Percentiles rank a stretch among this genome's conserved stretches.
Conservation (phyloP, 2,113 vertebrate species). For the Phycodurus eques region DNA sequence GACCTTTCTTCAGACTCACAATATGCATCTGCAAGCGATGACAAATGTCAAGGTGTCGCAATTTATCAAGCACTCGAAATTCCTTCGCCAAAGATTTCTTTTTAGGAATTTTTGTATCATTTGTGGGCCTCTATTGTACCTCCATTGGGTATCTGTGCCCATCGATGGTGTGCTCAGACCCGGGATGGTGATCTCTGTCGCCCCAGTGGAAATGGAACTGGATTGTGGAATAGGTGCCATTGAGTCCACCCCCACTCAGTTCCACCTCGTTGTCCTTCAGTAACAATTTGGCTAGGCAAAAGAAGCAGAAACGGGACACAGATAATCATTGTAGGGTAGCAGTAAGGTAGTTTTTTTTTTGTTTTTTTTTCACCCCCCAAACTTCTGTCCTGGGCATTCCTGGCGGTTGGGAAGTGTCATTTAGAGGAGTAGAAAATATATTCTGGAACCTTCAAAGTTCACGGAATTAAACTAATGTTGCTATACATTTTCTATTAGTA, state of each 20-base stretch:
- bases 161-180: constrained; percentile 71
- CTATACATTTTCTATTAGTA: background rate
- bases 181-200: constrained; percentile 20
- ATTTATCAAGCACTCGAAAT: too few species aligned
- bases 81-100: too few species aligned
- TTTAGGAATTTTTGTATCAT: too few species aligned
- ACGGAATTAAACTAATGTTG: too few species aligned
- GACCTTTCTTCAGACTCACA: constrained; percentile 59
- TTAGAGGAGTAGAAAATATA: too few species aligned
- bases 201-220: constrained; percentile 78
- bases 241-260: constrained; percentile 66
- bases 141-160: constrained; percentile 65
- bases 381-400: too few species aligned
- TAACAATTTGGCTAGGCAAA: constrained; percentile 37
- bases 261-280: constrained; percentile 33
- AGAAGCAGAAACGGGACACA: background rate
- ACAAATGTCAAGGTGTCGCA: too few species aligned
- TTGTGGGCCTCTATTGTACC: constrained; percentile 40
- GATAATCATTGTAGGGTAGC: background rate
- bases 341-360: too few species aligned
- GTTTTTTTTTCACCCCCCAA: too few species aligned
- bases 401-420: too few species aligned
- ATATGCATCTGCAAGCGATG: constrained; percentile 63
- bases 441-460: too few species aligned
- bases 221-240: constrained; percentile 39